These are phyloP conservation scores for Sinosuthora webbiana DNA, from an alignment of 2,113 vertebrate genomes.

Conservation along the genomic window DNA sequence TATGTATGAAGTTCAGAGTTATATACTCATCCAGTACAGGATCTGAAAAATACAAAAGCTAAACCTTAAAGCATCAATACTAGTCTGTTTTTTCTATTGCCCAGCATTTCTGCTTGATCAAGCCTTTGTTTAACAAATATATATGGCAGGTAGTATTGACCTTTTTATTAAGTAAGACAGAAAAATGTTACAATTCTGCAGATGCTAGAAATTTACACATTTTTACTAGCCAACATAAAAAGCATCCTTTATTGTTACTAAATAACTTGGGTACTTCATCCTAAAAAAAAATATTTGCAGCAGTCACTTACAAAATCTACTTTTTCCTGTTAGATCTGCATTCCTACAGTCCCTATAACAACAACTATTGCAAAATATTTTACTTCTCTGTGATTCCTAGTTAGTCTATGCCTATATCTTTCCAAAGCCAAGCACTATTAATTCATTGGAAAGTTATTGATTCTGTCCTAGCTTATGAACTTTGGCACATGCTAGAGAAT, in stretches of 20 bases:
- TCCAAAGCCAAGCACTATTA: not conserved
- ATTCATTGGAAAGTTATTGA: not conserved
- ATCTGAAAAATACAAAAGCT: not conserved
- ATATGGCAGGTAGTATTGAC: not conserved
- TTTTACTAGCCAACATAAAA: not conserved
- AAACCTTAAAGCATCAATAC: not conserved
- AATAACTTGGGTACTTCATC: not conserved
- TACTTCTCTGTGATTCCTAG: not conserved
- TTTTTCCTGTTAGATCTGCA: not conserved
- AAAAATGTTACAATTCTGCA: not conserved
- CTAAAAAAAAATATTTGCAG: not conserved
- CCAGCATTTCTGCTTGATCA: not conserved
- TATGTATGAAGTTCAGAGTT: not conserved
- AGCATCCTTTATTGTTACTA: not conserved
- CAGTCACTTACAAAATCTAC: not conserved
- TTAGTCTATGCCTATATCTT: not conserved
- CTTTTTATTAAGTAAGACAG: not conserved
- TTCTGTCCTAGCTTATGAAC: not conserved
- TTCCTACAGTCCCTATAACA: not conserved
- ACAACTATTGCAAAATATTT: not conserved
- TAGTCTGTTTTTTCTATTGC: not conserved
- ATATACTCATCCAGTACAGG: not conserved
- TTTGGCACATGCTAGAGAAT: not conserved
- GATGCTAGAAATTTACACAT: not conserved
- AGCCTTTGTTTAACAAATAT: not conserved